Evolutionary conservation across 2,888 invertebrate genomes (phyloP).

Genomic region (Lycaena phlaeas): DNA sequence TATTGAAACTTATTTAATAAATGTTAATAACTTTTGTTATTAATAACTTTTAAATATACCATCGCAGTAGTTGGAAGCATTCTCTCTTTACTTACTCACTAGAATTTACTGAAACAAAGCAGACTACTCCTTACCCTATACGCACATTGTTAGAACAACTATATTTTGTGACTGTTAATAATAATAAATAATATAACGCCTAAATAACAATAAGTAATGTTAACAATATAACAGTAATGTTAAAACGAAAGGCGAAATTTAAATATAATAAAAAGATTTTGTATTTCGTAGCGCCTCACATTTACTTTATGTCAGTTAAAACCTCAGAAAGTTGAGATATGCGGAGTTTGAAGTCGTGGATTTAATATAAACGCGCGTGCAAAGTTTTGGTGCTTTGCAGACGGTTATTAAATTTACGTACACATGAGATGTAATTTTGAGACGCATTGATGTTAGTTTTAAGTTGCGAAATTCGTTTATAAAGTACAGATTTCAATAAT

Average conservation of each 20-base stretch:
- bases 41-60: no score
- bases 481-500: no score
- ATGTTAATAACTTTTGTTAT: no score
- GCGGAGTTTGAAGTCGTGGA: conserved; percentile 13
- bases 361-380: conserved; percentile 16
- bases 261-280: conserved; percentile 1
- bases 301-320: conserved; percentile 13
- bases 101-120: no score
- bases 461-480: background rate
- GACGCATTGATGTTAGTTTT: conserved; percentile 7
- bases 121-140: no score
- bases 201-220: background rate
- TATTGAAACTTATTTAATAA: no score
- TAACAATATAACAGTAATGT: background rate
- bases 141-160: no score
- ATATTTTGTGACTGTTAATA: background rate
- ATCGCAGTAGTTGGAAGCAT: no score
- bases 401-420: conserved; percentile 16
- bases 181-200: background rate
- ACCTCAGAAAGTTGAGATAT: conserved; percentile 12
- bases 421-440: conserved; percentile 12
- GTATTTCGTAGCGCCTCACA: conserved; percentile 4
- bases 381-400: conserved; percentile 16
- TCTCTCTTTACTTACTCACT: no score
- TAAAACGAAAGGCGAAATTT: background rate